phyloP scores from a whole-genome alignment of 2,797 vertebrate genomes.

The Acropternis orthonyx region DNA sequence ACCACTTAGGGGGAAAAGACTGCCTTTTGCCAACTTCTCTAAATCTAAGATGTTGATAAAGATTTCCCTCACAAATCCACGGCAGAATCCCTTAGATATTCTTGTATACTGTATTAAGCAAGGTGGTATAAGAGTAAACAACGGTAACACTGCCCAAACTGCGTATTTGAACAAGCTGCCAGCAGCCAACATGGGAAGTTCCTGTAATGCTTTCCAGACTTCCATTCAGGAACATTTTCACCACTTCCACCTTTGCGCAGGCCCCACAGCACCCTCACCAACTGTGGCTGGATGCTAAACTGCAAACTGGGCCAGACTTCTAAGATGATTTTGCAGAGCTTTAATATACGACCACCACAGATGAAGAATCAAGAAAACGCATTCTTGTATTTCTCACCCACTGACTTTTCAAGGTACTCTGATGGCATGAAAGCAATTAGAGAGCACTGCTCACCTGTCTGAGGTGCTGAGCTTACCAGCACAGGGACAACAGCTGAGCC shows the following conservation, averaged over 20 bases:
- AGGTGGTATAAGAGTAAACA: neutral
- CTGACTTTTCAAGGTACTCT: neutral
- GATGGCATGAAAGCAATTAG: neutral
- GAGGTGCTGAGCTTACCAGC: neutral
- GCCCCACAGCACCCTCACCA: neutral
- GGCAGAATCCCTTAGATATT: neutral
- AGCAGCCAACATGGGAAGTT: neutral
- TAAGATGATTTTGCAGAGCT: neutral
- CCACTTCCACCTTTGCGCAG: neutral
- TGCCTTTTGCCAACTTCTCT: neutral
- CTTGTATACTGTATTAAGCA: neutral
- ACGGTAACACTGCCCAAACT: neutral
- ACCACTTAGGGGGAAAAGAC: neutral
- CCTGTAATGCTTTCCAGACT: neutral
- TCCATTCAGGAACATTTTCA: neutral
- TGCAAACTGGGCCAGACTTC: neutral
- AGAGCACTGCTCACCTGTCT: neutral
- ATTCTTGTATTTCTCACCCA: neutral
- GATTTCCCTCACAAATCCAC: neutral
- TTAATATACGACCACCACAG: neutral
- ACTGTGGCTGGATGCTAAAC: neutral
- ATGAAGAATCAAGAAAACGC: neutral
- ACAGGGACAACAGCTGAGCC: neutral
- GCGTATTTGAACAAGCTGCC: neutral
- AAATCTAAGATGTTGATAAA: neutral